Percentiles rank a stretch among this genome's conserved stretches.
phyloP scores from a whole-genome alignment of 2,113 vertebrate genomes.

The Podarcis muralis region DNA sequence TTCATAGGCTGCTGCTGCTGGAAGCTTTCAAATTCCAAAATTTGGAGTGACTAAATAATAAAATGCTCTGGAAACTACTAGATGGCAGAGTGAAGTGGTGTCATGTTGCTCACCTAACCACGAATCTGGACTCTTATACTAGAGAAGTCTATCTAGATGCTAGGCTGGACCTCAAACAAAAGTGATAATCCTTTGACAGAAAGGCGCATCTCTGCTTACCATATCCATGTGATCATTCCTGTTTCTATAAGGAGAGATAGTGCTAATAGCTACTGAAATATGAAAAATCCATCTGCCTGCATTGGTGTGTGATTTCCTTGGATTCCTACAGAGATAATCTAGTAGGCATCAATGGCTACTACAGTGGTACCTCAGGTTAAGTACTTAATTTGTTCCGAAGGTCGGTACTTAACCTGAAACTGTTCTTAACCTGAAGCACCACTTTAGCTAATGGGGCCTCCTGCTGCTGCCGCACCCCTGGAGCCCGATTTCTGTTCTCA shows the following conservation, averaged over 20 bases:
- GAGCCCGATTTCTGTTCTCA: too few relatives aligned
- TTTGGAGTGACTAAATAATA: constrained; percentile 32
- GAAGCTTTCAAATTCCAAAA: constrained; percentile 17
- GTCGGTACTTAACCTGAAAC: too few relatives aligned
- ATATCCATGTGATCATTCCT: not conserved
- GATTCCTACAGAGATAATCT: too few relatives aligned
- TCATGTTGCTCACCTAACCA: not conserved
- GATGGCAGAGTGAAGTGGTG: not conserved
- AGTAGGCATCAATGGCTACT: too few relatives aligned
- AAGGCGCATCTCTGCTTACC: not conserved
- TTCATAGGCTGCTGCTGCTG: not conserved
- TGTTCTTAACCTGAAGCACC: too few relatives aligned
- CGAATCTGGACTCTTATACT: not conserved
- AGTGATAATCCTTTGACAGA: not conserved
- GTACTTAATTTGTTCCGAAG: too few relatives aligned
- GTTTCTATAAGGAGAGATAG: not conserved
- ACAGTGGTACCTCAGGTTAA: too few relatives aligned
- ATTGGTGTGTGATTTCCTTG: not conserved
- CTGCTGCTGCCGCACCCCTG: too few relatives aligned
- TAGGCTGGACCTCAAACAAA: not conserved
- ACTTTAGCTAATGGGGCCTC: too few relatives aligned
- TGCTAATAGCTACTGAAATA: not conserved
- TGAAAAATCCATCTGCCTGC: not conserved
- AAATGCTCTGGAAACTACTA: not conserved
- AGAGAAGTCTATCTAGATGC: too few relatives aligned